phyloP scores from a whole-genome alignment of 1,140 invertebrate species.

The Aethina tumida region DNA sequence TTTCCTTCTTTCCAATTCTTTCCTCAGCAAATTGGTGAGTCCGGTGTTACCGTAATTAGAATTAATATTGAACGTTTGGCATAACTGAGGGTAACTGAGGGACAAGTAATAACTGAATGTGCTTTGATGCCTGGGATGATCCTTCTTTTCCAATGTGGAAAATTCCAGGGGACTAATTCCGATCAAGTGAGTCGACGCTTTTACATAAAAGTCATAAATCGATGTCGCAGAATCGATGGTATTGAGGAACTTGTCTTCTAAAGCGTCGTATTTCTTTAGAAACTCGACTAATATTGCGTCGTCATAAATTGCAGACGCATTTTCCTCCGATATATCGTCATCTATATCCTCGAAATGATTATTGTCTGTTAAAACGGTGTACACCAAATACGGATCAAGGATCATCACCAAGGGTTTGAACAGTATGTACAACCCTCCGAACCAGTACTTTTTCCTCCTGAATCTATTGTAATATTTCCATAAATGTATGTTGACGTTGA shows the following conservation, averaged over 20 bases:
- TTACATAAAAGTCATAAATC: slow-evolving; percentile 7
- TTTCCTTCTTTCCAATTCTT: slow-evolving; percentile 9
- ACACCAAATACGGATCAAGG: slow-evolving; percentile 8
- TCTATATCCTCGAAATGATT: slow-evolving; percentile 15
- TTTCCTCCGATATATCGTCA: slow-evolving; percentile 4
- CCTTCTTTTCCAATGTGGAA: slow-evolving; percentile 5
- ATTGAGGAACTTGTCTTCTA: slow-evolving; percentile 1
- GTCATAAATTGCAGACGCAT: slow-evolving; percentile 10
- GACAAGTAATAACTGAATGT: slow-evolving; percentile 9
- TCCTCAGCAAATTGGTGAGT: slow-evolving; percentile 4
- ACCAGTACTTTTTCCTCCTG: slow-evolving; percentile 16
- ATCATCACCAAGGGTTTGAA: slow-evolving; percentile 16
- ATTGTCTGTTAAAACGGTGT: slow-evolving; percentile 12
- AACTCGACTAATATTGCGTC: slow-evolving; percentile 19
- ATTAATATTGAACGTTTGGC: too few relatives aligned
- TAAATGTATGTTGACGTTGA: slow-evolving; percentile 17
- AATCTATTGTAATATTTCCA: slow-evolving; percentile 22
- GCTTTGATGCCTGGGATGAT: slow-evolving; percentile 8
- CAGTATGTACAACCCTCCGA: slow-evolving; percentile 20
- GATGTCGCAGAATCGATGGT: slow-evolving; percentile 1
- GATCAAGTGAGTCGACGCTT: slow-evolving; percentile 9
- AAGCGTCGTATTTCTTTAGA: slow-evolving; percentile 7
- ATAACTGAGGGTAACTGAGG: slow-evolving; percentile 8
- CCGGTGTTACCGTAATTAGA: slow-evolving; percentile 3
- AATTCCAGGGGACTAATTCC: slow-evolving; percentile 10